These are phyloP conservation scores for Cynocephalus volans DNA, from an alignment of 2,113 vertebrate species.

Conservation along the genomic window DNA sequence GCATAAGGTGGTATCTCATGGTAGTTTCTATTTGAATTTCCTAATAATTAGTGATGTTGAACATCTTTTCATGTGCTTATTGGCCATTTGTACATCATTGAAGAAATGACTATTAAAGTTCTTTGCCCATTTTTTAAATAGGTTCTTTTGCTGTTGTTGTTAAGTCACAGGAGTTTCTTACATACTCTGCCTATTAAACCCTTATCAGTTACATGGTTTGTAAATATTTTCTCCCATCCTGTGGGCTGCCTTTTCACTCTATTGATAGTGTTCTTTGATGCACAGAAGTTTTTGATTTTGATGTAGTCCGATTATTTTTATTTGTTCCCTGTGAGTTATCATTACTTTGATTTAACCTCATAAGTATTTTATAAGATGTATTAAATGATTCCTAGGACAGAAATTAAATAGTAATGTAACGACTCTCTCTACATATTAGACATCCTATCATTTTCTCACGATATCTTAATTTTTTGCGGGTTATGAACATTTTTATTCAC, in stretches of 20 bases:
- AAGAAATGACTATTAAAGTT: not conserved
- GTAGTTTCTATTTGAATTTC: not conserved
- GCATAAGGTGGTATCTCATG: not conserved
- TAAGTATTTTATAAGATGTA: slow-evolving; percentile 35
- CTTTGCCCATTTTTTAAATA: not conserved
- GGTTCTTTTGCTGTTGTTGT: not conserved
- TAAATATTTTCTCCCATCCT: not conserved
- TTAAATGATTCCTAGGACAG: not conserved
- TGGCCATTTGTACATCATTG: not conserved
- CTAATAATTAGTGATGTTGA: not conserved
- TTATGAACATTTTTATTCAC: not conserved
- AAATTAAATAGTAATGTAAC: not conserved
- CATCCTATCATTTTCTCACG: not conserved
- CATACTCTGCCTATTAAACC: not conserved
- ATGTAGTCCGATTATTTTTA: not conserved
- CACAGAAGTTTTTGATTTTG: not conserved
- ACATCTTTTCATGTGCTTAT: not conserved
- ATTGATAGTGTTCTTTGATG: not conserved
- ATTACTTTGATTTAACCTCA: slow-evolving; percentile 11
- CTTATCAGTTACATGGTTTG: not conserved
- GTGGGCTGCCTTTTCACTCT: not conserved
- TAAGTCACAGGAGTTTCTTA: not conserved
- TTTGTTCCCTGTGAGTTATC: not conserved
- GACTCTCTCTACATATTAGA: not conserved
- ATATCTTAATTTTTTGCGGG: slow-evolving; percentile 4